Evolutionary conservation across 1,140 invertebrate species (phyloP), one percentile per base, ranked within the genome.

Genomic region (Tetranychus cinnabarinus): DNA sequence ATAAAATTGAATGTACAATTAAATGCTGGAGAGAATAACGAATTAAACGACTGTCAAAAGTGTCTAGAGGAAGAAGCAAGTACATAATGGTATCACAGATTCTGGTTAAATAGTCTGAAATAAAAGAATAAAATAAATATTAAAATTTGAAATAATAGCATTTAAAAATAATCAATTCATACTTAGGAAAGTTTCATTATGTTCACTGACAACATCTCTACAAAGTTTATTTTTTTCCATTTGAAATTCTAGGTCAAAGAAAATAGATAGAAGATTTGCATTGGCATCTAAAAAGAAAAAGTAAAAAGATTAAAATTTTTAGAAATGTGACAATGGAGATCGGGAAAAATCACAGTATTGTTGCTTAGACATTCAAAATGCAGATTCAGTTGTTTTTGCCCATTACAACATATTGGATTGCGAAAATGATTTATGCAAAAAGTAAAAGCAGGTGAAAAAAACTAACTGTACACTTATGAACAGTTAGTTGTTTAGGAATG

Each of bases 181-280:
- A 55, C 54, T 12, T 87, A 70, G 60, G 78, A 78, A 68, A 63
- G 39, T 23, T n/a, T 55, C 47, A 13, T 15, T 15, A 46, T 64
- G 10, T 33, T 52, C 55, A 56, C 63, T 58, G 42, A 79, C 70
- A 56, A 73, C 65, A 69, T 79, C 77, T 59, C 78, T 69, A 68
- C 77, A 78, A 62, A 83, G 7, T 15, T 39, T 71, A 69, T 80
- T 82, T 61, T 68, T 68, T 71, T 92, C 88, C 80, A 89, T 83
- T 63, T 84, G 80, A 58, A 81, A 77, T 72, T 93, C 89, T 37
- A 88, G 71, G 69, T 91, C 85, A 72, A 92, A 93, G 71, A 92
- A 92, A 68, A 82, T 75, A 62, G 82, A 80, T 67, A 83, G 82
- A 34, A 91, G 68, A 66, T 78, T 61, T 45, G 61, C 34, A 50